These are phyloP conservation scores for Rotaria sp. DNA, from an alignment of 2,888 invertebrate genomes.

Conservation along the genomic window DNA sequence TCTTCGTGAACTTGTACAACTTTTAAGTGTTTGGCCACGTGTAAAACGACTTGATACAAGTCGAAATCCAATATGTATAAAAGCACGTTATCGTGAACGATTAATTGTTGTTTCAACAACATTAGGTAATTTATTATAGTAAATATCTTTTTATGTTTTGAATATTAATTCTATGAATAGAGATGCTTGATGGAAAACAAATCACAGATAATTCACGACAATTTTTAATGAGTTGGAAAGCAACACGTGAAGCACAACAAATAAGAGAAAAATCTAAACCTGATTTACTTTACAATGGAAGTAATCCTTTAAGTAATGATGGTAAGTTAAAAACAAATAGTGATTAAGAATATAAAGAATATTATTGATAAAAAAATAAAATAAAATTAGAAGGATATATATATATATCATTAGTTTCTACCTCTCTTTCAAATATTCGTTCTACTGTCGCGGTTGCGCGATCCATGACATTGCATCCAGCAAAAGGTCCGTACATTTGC, in stretches of 20 bases:
- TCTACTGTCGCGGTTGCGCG: background rate
- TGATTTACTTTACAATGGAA: background rate
- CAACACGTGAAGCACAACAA: constrained; percentile 32
- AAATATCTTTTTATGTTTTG: background rate
- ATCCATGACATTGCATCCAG: background rate
- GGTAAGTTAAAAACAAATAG: background rate
- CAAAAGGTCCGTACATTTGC: background rate
- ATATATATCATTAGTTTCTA: background rate
- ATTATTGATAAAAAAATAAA: too few relatives aligned
- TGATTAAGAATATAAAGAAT: too few relatives aligned
- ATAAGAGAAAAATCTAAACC: background rate
- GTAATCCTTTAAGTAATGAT: background rate
- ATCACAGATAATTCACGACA: constrained; percentile 51
- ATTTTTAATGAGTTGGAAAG: constrained; percentile 52
- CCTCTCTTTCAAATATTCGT: background rate
- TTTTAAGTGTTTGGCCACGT: constrained; percentile 35
- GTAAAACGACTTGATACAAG: constrained; percentile 26
- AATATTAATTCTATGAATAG: constrained; percentile 43
- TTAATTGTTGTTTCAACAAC: constrained; percentile 50
- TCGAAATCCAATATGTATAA: constrained; percentile 47
- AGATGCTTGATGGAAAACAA: constrained; percentile 53
- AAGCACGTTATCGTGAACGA: constrained; percentile 52
- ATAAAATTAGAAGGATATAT: background rate
- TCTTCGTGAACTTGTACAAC: constrained; percentile 43
- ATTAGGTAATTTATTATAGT: background rate